phyloP scores from a whole-genome alignment of 2,113 vertebrate species.

The Chinchilla lanigera region DNA sequence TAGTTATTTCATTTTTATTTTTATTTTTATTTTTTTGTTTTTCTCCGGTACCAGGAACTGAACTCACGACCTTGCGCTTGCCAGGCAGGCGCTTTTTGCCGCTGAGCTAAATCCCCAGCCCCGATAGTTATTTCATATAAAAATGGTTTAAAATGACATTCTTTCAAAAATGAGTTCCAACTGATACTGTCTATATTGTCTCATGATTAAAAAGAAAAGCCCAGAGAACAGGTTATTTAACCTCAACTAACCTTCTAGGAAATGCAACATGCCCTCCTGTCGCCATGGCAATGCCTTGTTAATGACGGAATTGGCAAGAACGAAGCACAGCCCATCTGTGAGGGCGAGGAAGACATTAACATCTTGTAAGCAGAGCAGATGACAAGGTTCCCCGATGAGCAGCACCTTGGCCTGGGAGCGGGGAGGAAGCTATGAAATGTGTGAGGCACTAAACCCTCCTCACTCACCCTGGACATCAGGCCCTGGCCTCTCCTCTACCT shows the following conservation, averaged over 20 bases:
- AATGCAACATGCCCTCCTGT: background rate
- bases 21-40: too few relatives aligned
- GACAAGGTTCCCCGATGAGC: background rate
- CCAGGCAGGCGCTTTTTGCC: too few relatives aligned
- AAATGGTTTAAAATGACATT: background rate
- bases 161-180: constrained; percentile 9
- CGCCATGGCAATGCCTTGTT: constrained; percentile 26
- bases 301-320: background rate
- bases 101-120: too few relatives aligned
- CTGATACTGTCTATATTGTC: background rate
- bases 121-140: constrained; percentile 14
- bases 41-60: too few relatives aligned
- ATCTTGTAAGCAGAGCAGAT: background rate
- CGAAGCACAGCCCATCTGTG: background rate
- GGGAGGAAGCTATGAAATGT: background rate
- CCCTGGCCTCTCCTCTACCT: background rate
- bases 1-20: too few relatives aligned
- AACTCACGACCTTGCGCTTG: too few relatives aligned
- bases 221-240: constrained; percentile 29
- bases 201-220: background rate
- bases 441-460: background rate
- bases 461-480: too few relatives aligned
- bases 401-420: background rate
- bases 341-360: background rate
- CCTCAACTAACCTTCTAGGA: constrained; percentile 47